A percentile compares a stretch with the other conserved stretches of the same genome.
Conservation (phyloP, 2,113 vertebrate species). For the Gallinago paraguaiae region DNA sequence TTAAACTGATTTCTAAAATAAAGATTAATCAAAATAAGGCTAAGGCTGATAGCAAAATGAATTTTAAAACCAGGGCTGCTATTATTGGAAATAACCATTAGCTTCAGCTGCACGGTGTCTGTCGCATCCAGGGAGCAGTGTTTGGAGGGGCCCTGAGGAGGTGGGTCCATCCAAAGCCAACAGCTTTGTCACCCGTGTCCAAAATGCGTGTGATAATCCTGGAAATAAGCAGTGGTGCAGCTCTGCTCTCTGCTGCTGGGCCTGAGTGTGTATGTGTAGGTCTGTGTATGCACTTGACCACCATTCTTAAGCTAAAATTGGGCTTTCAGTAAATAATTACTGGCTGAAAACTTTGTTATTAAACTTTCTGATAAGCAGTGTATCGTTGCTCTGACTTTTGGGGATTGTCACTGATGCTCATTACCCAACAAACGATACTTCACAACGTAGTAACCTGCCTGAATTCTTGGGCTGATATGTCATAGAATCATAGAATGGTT, state of each 20-base stretch:
- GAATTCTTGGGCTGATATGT: neutral
- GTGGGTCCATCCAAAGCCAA: neutral
- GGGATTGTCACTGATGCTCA: neutral
- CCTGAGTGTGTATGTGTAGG: accelerated
- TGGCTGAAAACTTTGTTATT: neutral
- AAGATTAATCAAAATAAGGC: neutral
- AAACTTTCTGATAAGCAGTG: neutral
- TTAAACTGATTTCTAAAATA: neutral
- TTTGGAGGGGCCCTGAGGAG: neutral
- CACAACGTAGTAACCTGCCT: neutral
- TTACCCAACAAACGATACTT: neutral
- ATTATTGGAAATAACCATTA: neutral
- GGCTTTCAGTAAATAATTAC: neutral
- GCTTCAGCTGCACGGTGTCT: accelerated
- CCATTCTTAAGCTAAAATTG: neutral
- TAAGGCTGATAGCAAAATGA: neutral
- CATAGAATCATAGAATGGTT: too few relatives aligned
- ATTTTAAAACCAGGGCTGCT: neutral
- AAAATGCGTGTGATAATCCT: accelerated
- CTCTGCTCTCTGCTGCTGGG: neutral
- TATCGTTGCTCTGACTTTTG: neutral
- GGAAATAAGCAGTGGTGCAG: neutral
- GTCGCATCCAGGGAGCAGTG: neutral
- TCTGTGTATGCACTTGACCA: neutral
- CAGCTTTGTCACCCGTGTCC: neutral